These are phyloP conservation scores for Acrobeloides nanus DNA, from an alignment of 2,888 invertebrate species.

Conservation along the genomic window DNA sequence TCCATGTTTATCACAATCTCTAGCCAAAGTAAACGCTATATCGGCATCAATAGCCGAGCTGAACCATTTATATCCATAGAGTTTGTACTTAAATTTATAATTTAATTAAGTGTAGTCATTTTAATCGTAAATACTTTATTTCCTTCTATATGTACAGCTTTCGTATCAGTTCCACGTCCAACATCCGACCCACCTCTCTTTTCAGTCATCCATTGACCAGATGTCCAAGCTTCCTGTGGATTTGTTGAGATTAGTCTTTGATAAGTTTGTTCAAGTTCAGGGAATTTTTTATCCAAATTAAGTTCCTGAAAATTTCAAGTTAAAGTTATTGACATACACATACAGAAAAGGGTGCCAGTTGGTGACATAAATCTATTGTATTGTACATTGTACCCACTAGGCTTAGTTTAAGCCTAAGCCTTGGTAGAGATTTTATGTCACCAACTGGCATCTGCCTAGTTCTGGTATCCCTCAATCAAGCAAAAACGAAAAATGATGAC, in stretches of 20 bases:
- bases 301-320: conserved; percentile 18
- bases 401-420: no score
- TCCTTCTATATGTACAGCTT: conserved; percentile 30
- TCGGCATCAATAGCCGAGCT: conserved; percentile 62
- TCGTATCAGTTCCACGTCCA: no score
- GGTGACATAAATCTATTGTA: no score
- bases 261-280: conserved; percentile 37
- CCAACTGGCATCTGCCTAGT: no score
- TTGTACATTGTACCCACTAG: no score
- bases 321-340: no score
- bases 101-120: conserved; percentile 25
- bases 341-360: no score
- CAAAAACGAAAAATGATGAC: no score
- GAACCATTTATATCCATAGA: conserved; percentile 63
- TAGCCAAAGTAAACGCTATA: conserved; percentile 60
- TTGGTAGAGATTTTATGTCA: no score
- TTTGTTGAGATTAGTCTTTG: conserved; percentile 55
- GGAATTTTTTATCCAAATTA: conserved; percentile 29
- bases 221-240: conserved; percentile 60
- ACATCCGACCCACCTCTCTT: conserved; percentile 61
- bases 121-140: conserved; percentile 25
- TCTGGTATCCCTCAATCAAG: no score
- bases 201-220: conserved; percentile 64
- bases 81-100: conserved; percentile 43
- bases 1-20: conserved; percentile 56